A percentile compares a stretch with the other conserved stretches of the same genome.
phyloP scores from a whole-genome alignment of 1,140 invertebrate genomes.

The Gryllus bimaculatus region DNA sequence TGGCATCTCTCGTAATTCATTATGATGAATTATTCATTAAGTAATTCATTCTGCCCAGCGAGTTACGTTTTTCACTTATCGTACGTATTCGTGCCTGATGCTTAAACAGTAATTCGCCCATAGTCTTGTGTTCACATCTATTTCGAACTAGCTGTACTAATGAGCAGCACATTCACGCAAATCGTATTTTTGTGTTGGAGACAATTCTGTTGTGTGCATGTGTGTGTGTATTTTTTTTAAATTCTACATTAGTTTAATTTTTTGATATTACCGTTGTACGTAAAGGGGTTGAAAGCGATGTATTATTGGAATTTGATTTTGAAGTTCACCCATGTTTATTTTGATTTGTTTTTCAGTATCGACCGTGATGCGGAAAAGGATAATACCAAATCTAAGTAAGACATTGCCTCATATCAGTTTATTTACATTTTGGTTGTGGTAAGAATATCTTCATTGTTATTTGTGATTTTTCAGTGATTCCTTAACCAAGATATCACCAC shows the following conservation, averaged over 20 bases:
- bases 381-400: slow-evolving; percentile 24
- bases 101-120: too few relatives aligned
- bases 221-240: too few relatives aligned
- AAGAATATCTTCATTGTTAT: not conserved
- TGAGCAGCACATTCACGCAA: not conserved
- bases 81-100: not conserved
- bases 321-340: not conserved
- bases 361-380: slow-evolving; percentile 8
- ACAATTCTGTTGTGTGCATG: not conserved
- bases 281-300: not conserved
- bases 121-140: too few relatives aligned
- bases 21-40: not conserved
- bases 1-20: slow-evolving; percentile 15
- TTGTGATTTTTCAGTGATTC: slow-evolving; percentile 18
- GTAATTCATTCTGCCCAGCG: not conserved
- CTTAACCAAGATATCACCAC: slow-evolving; percentile 24
- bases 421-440: not conserved
- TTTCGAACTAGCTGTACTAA: not conserved
- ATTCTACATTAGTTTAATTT: too few relatives aligned
- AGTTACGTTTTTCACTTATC: slow-evolving; percentile 7
- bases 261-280: too few relatives aligned
- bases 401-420: slow-evolving; percentile 29
- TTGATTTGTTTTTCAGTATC: slow-evolving; percentile 21
- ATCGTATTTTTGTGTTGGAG: not conserved
- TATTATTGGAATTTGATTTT: slow-evolving; percentile 8